Conservation (phyloP, 1,140 invertebrate genomes). For the Cecropterus lyciades region DNA sequence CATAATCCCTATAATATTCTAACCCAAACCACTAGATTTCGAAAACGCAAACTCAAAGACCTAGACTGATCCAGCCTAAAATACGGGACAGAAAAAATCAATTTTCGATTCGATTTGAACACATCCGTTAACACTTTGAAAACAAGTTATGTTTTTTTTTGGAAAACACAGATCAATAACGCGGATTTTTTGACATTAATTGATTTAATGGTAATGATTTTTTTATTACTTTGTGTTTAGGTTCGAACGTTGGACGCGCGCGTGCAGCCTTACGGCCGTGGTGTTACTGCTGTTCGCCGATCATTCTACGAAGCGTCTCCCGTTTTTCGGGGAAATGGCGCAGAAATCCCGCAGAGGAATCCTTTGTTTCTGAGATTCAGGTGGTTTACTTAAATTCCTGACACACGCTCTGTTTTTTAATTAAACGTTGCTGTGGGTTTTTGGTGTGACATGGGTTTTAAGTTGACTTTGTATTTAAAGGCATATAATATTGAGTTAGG, state of each 20-base stretch:
- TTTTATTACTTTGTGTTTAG: conserved; percentile 50
- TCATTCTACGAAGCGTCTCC: conserved; percentile 27
- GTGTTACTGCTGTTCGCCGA: conserved; percentile 49
- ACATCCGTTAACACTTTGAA: conserved; percentile 9
- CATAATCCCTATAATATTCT: neutral
- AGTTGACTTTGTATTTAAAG: no score
- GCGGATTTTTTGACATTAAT: no score
- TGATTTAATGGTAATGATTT: conserved; percentile 17
- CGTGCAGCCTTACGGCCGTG: conserved; percentile 58
- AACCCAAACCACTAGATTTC: neutral
- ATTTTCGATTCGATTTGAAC: conserved; percentile 46
- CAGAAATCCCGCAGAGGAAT: neutral
- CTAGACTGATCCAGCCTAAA: conserved; percentile 36
- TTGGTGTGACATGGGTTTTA: no score
- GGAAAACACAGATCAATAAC: neutral
- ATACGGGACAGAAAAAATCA: conserved; percentile 59
- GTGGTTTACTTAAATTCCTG: no score
- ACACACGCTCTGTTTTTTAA: no score
- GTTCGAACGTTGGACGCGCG: conserved; percentile 49
- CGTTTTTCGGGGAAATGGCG: conserved; percentile 42
- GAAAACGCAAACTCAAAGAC: neutral
- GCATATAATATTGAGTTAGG: no score
- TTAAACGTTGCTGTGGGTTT: no score
- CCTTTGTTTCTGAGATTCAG: no score
- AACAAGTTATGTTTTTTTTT: neutral